Evolutionary conservation across 2,113 vertebrate genomes (phyloP), one percentile per base, ranked within the genome.

Genomic region (Centrocercus urophasianus): DNA sequence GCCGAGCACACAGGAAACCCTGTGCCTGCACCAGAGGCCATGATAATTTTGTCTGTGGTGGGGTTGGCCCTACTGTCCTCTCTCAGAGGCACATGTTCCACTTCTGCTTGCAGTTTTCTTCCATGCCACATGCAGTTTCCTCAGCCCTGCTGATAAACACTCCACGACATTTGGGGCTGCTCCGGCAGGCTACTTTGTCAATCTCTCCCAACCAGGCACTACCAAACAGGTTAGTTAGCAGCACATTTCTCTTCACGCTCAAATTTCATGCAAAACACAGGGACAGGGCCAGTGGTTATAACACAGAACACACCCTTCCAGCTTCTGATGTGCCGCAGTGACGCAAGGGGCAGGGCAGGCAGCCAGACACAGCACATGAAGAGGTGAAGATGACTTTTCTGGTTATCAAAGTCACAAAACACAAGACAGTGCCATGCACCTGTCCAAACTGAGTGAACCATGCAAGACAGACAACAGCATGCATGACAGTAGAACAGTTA

Each of bases 191-290:
- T 76, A 2, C 45, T 38, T 15, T 5, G 32, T 11, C 40, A 67
- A 84, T 4, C 80, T 54, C 67, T 56, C 67, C 71, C 64, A 20
- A 32, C 47, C 48, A 1, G 0, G 57, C 77, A 70, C 0, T 4
- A 71, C 61, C 77, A 70, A 64, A 52, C 43, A 28, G 42, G 66
- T 91, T 76, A 95, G 75, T 6, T n/a, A 63, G 77, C 48, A 92
- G 63, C 67, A 87, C 25, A 0, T 0, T 16, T 36, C 80, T 90
- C 89, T 63, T 73, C 36, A n/a, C 59, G 80, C 83, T 86, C 57
- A 64, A 66, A 78, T 48, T 78, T 91, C 96, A 97, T 97, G 97
- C 97, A 98, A 69, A 86, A 89, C 52, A 89, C 11, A 13, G 56
- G 88, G 78, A 69, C 72, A 82, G 59, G 65, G 67, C 76, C 5